Base-by-base conservation (phyloP, 2,797 vertebrate genomes). In the Channallabes apus region DNA sequence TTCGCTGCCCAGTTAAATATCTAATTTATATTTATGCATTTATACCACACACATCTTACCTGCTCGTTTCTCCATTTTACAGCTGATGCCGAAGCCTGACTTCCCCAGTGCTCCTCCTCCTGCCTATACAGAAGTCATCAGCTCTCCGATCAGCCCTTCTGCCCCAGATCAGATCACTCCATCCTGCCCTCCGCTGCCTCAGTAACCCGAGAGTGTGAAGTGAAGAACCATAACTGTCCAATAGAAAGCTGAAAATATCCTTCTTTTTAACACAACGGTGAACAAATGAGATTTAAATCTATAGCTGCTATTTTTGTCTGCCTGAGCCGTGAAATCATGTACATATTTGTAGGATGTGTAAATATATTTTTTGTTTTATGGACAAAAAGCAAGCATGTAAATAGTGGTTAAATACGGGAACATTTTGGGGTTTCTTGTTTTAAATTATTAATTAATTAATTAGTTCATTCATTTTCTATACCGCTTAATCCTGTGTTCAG, bases 81-180 rank as follows among this genome's bases (percentile, higher is more conserved):
- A 87, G 86, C 27, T 88, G 27, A 29, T 67, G 29, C 15, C 85
- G 24, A 91, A 90, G 62, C 80, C 85, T 0, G 88, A 88, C 2
- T 17, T 18, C 32, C 82, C 77, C 22, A 5, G 3, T 4, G 84
- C 68, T 51, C 83, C 87, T 64, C 90, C 90, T 68, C 90, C 90
- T 2, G 15, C 82, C 3, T 90, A 90, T 59, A 59, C 82, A 5
- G 87, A 90, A 9, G 46, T 24, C 20, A 0, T 41, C 56, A 20
- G 38, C 29, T 2, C 3, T n/a, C 59, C 64, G 38, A n/a, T 59
- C 12, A 6, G 20, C 61, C 35, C 83, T 4, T 18, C 56, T 6
- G 1, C 64, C 11, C 20, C 79, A 5, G 41, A 5, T 9, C n/a
- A 1, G 22, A 5, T 38, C 29, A 0, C 2, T 62, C 4, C 35